phyloP scores from a whole-genome alignment of 92 coral and sea anemone species.

The Blastomussa wellsi region DNA sequence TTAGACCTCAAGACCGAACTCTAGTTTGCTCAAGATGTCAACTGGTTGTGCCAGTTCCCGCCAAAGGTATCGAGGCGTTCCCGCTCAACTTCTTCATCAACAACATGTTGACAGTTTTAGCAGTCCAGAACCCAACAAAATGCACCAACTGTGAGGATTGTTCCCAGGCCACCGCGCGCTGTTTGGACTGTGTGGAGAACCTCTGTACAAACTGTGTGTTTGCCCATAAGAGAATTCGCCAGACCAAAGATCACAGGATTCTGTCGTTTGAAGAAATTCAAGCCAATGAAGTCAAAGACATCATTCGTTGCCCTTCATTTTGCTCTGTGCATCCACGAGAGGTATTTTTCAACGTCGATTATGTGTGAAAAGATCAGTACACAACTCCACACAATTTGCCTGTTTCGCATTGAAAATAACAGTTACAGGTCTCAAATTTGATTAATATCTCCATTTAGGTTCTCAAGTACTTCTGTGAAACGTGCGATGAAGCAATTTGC shows the following conservation, averaged over 20 bases:
- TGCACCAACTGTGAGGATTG: conserved; percentile 92
- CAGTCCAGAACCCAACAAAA: conserved; percentile 89
- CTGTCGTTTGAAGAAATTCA: conserved; percentile 85
- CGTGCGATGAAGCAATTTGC: conserved; percentile 89
- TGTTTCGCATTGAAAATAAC: too few relatives aligned
- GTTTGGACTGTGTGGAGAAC: conserved; percentile 90
- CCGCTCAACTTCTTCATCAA: conserved; percentile 87
- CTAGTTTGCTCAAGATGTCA: conserved; percentile 79
- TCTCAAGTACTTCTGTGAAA: conserved; percentile 83
- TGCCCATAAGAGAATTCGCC: conserved; percentile 87
- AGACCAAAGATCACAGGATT: conserved; percentile 88
- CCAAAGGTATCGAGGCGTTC: conserved; percentile 90
- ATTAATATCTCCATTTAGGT: conserved; percentile 37
- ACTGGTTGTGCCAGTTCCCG: conserved; percentile 71
- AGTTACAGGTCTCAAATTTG: neutral
- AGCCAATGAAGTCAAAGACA: conserved; percentile 86
- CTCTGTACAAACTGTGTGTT: conserved; percentile 85
- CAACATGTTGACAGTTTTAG: conserved; percentile 89
- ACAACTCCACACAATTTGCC: too few relatives aligned
- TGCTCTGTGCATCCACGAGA: conserved; percentile 87
- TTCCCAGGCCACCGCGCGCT: conserved; percentile 90
- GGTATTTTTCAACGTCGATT: conserved; percentile 27
- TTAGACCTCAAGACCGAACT: conserved; percentile 83
- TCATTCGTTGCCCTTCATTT: conserved; percentile 83
- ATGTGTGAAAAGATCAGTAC: too few relatives aligned